Percentiles rank a stretch among this genome's conserved stretches.
These are phyloP conservation scores for Diglossa cyanea DNA, from an alignment of 2,797 vertebrate genomes.

Conservation along the genomic window DNA sequence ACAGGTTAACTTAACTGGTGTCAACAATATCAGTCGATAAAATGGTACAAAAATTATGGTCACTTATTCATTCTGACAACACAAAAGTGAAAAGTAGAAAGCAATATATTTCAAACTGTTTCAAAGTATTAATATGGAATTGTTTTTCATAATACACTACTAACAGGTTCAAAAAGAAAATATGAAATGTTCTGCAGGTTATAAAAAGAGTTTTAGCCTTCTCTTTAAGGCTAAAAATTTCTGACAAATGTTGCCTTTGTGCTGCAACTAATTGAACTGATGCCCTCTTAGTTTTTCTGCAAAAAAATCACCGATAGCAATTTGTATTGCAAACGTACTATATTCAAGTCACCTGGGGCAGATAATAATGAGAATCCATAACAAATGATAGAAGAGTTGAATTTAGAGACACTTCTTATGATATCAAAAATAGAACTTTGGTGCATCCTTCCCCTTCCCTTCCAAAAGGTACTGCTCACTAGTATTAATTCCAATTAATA, in stretches of 20 bases:
- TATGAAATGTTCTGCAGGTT: background rate
- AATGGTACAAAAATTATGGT: background rate
- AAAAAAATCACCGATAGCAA: background rate
- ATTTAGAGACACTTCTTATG: background rate
- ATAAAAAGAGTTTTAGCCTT: background rate
- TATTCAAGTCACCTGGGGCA: background rate
- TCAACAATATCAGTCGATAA: background rate
- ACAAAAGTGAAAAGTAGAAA: background rate
- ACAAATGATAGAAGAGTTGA: background rate
- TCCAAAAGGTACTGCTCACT: background rate
- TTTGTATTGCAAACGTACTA: background rate
- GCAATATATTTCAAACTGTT: background rate
- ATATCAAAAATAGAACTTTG: background rate
- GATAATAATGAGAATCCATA: background rate
- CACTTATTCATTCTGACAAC: background rate
- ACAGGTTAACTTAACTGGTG: background rate
- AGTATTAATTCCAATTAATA: background rate
- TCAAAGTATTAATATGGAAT: background rate
- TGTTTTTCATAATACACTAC: background rate
- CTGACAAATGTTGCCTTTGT: background rate
- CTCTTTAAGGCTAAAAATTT: background rate
- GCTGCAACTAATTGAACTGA: background rate
- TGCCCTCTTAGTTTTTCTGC: fast-evolving
- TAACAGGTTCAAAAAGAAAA: background rate
- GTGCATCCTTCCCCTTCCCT: fast-evolving